phyloP scores from a whole-genome alignment of 2,797 vertebrate species.

The Sylvia borin region DNA sequence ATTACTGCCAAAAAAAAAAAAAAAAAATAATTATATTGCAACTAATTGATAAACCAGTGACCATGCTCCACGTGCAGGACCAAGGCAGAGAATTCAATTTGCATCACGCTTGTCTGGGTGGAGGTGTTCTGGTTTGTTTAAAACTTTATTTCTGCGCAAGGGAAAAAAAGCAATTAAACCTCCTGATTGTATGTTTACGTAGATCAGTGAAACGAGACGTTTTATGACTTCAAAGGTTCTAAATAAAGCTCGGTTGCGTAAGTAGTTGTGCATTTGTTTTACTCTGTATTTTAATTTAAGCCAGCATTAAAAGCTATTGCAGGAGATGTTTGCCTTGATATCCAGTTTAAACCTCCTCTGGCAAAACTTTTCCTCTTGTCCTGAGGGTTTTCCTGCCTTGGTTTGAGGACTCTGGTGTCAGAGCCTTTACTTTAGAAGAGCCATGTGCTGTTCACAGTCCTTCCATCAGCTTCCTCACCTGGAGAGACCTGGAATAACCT shows the following conservation, averaged over 20 bases:
- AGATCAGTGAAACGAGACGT: slow-evolving; percentile 27
- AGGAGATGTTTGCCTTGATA: neutral
- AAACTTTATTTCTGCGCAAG: slow-evolving; percentile 40
- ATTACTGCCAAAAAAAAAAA: slow-evolving; percentile 49
- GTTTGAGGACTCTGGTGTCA: neutral
- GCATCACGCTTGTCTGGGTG: neutral
- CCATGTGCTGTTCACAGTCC: neutral
- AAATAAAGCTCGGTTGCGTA: slow-evolving; percentile 66
- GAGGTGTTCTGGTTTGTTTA: slow-evolving; percentile 46
- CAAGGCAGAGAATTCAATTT: neutral
- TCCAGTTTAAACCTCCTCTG: neutral
- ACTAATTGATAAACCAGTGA: slow-evolving; percentile 23
- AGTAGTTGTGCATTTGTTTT: neutral
- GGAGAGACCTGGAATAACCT: neutral
- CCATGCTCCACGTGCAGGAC: neutral
- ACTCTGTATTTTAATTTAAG: neutral
- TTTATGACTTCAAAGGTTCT: slow-evolving; percentile 69
- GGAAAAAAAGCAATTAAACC: slow-evolving; percentile 30
- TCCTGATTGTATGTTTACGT: slow-evolving; percentile 52
- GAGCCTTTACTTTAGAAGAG: neutral
- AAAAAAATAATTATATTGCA: slow-evolving; percentile 3
- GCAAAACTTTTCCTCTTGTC: neutral
- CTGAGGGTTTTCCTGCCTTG: neutral
- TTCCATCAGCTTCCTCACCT: neutral
- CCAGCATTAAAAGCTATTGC: neutral